phyloP scores from a whole-genome alignment of 2,113 vertebrate genomes.

The Gopherus evgoodei region DNA sequence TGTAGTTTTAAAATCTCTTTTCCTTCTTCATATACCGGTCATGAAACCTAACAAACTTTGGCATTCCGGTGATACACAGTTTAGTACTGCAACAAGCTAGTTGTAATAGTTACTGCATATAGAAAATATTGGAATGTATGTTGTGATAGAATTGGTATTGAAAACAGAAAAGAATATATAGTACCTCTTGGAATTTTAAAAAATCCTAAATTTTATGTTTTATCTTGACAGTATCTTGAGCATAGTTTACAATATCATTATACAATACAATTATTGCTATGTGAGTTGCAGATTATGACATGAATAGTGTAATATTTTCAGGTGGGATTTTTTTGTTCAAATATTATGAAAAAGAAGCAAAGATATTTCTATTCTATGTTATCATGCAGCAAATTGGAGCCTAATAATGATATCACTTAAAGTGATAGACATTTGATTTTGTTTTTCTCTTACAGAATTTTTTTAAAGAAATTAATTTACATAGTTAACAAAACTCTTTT shows the following conservation, averaged over 20 bases:
- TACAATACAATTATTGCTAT: neutral
- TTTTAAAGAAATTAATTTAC: neutral
- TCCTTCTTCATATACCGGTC: neutral
- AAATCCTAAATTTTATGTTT: neutral
- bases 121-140: neutral
- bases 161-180: neutral
- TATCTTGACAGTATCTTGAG: neutral
- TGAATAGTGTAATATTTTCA: neutral
- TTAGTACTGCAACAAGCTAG: neutral
- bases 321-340: neutral
- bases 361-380: neutral
- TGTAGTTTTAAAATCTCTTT: neutral
- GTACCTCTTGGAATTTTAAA: neutral
- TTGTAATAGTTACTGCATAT: neutral
- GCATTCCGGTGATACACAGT: neutral
- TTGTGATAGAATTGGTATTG: neutral
- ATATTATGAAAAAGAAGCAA: neutral
- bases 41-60: neutral
- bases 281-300: neutral
- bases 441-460: neutral
- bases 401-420: neutral
- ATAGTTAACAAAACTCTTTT: slow-evolving; percentile 7
- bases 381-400: neutral
- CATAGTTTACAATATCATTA: neutral
- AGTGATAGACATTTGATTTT: neutral